Base-by-base conservation (phyloP, 2,113 vertebrate genomes). In the Ploceus nigricollis region DNA sequence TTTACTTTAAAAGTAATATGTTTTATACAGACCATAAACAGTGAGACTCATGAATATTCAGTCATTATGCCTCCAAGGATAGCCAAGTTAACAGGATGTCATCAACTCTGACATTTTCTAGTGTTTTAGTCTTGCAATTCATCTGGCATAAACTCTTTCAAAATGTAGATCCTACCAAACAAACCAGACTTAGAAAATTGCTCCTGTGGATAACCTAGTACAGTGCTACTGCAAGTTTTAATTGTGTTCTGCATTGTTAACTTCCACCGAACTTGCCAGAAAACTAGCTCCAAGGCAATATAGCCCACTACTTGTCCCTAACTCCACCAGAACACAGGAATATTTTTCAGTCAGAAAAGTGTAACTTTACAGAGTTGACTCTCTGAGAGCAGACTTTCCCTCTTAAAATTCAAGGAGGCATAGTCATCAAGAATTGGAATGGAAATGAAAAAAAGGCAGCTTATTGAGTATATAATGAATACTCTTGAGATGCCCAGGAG, bases 321-420 rank as follows among this genome's bases (percentile, higher is more conserved):
- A n/a, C 10, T 23, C 16, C 13, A 45, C 15, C 28, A 60, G 30
- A 65, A 70, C 9, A 50, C 0, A 0, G 6, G 6, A 60, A 6
- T 85, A 24, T 14, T 42, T 45, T 65, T 60, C 30, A 30, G 30
- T 61, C 65, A 82, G 37, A 42, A 33, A 47, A 51, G 9, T 35
- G 9, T 23, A 77, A 54, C 48, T 71, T 51, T 6, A 33, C 4
- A 50, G 60, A 75, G 18, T 8, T 69, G 28, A 69, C 30, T 48
- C 21, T 37, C 7, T 35, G 35, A 86, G 45, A 64, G 64, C 19
- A 73, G 24, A 45, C 21, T 70, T 71, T 68, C 35, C 24, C 21
- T 63, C 11, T 50, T 58, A 73, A 86, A 40, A 82, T 54, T 86
- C 40, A 60, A 60, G 13, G 33, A 17, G 10, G 6, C 33, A 40